Percentiles rank a stretch among this genome's conserved stretches.
Evolutionary conservation across 2,888 invertebrate species (phyloP).

Genomic region (Alcis repandata): DNA sequence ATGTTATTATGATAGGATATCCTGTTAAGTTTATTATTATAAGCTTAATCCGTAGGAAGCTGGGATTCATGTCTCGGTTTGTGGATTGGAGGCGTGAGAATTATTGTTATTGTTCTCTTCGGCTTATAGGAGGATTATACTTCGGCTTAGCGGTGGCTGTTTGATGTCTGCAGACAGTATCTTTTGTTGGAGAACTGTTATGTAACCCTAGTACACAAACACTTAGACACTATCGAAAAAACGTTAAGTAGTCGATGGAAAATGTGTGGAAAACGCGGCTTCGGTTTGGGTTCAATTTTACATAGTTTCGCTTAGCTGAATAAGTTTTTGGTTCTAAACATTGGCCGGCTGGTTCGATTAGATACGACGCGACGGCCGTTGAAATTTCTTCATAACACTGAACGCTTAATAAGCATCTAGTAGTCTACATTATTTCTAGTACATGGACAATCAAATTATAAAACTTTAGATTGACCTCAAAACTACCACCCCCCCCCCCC

Average conservation of each 20-base stretch:
- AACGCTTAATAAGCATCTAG: too few relatives aligned
- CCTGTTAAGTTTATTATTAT: conserved; percentile 56
- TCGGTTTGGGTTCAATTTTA: too few relatives aligned
- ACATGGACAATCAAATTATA: too few relatives aligned
- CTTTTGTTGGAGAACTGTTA: background rate
- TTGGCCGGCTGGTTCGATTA: too few relatives aligned
- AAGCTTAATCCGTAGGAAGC: conserved; percentile 61
- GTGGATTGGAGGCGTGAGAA: conserved; percentile 46
- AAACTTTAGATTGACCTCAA: too few relatives aligned
- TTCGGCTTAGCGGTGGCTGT: conserved; percentile 23
- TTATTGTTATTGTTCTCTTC: conserved; percentile 48
- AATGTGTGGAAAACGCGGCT: too few relatives aligned
- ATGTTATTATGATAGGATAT: conserved; percentile 49
- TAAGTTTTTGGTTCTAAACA: too few relatives aligned
- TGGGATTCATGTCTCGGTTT: conserved; percentile 53
- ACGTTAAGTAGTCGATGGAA: background rate
- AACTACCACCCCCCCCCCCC: too few relatives aligned
- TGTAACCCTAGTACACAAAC: background rate
- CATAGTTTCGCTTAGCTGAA: too few relatives aligned
- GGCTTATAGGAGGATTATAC: conserved; percentile 31
- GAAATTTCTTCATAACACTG: too few relatives aligned
- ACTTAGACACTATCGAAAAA: background rate
- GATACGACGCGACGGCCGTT: too few relatives aligned
- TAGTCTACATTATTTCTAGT: too few relatives aligned
- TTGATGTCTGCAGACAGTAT: conserved; percentile 7